These are phyloP conservation scores for Trigoniulus corallinus DNA, from an alignment of 1,140 invertebrate species.

Conservation along the genomic window DNA sequence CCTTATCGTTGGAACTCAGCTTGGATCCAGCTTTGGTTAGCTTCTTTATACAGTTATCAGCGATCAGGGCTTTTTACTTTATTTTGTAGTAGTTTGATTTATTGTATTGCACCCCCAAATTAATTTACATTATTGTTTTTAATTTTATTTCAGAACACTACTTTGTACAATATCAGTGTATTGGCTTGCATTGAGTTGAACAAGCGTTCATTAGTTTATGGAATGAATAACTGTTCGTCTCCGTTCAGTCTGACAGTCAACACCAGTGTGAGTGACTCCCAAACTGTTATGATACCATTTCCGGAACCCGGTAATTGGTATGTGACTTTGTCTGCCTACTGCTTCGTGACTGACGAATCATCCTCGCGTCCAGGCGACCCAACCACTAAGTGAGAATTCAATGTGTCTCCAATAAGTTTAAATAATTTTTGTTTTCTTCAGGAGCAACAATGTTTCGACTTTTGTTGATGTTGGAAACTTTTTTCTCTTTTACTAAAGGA, in stretches of 20 bases:
- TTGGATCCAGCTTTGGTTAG: conserved; percentile 15
- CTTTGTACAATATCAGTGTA: conserved; percentile 7
- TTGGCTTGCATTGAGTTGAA: conserved; percentile 4
- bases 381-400: neutral
- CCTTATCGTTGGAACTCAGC: conserved; percentile 15
- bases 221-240: conserved; percentile 3
- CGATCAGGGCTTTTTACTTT: neutral
- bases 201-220: neutral
- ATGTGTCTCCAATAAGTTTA: neutral
- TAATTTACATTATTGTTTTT: no score
- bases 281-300: conserved; percentile 5
- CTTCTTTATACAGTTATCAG: neutral
- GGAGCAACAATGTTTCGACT: neutral
- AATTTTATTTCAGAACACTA: conserved; percentile 4
- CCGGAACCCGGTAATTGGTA: conserved; percentile 10
- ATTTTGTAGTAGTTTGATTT: no score
- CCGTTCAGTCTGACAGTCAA: neutral
- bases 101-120: no score
- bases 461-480: no score
- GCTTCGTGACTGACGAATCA: neutral
- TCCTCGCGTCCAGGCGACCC: neutral
- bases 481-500: no score
- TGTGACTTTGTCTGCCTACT: conserved; percentile 1
- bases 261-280: neutral
- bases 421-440: neutral